phyloP scores from a whole-genome alignment of 2,113 vertebrate genomes.

The Silurus meridionalis region DNA sequence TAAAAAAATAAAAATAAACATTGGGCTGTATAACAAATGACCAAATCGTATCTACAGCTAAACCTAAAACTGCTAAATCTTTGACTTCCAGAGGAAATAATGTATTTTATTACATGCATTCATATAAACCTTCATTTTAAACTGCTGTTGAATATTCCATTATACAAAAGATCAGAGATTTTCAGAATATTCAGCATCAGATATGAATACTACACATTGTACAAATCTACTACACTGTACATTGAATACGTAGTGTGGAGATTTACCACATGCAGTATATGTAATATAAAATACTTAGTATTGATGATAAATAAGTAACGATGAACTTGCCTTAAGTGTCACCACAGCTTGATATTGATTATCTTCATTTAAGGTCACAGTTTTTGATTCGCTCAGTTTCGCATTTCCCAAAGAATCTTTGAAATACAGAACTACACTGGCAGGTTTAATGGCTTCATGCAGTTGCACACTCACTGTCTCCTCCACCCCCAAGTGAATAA shows the following conservation, averaged over 20 bases:
- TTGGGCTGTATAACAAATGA: not conserved
- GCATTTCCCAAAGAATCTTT: not conserved
- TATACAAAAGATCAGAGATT: not conserved
- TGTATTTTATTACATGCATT: not conserved
- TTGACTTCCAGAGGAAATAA: not conserved
- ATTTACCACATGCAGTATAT: not conserved
- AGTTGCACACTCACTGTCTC: slow-evolving; percentile 69
- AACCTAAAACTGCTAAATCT: not conserved
- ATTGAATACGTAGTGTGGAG: not conserved
- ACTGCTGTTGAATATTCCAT: not conserved
- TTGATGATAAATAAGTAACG: not conserved
- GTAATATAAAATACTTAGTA: no score
- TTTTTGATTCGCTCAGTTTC: slow-evolving; percentile 45
- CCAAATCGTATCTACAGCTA: not conserved
- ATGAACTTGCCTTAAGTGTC: slow-evolving; percentile 61
- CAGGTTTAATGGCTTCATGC: slow-evolving; percentile 51
- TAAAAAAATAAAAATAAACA: not conserved
- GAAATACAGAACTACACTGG: slow-evolving; percentile 58
- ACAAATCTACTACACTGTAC: not conserved
- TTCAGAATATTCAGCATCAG: not conserved
- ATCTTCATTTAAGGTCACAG: slow-evolving; percentile 56
- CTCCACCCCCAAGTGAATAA: slow-evolving; percentile 61
- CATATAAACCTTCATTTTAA: not conserved
- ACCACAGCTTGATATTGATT: slow-evolving; percentile 67
- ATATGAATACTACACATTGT: not conserved